These are phyloP conservation scores for Xyrauchen texanus DNA, from an alignment of 2,113 vertebrate species.

Conservation along the genomic window DNA sequence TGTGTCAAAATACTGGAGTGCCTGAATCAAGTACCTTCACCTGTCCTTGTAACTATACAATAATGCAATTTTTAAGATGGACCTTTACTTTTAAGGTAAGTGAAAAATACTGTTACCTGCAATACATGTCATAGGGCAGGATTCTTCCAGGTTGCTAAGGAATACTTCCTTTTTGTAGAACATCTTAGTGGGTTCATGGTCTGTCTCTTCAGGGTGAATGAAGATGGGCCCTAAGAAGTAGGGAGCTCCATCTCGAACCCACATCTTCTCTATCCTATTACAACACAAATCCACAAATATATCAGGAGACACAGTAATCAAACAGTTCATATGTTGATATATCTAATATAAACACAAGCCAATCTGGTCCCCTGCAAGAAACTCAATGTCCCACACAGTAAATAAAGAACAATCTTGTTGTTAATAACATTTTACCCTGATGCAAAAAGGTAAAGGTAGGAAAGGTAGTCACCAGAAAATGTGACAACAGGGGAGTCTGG, in stretches of 20 bases:
- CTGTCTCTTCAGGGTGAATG: constrained; percentile 96
- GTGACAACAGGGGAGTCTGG: too few species aligned
- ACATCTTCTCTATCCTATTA: constrained; percentile 89
- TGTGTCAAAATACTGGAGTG: neutral
- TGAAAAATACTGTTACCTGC: constrained; percentile 76
- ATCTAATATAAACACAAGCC: neutral
- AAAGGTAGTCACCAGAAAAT: too few species aligned
- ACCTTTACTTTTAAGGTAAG: neutral
- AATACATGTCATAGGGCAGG: constrained; percentile 95
- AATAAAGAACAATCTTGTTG: too few species aligned
- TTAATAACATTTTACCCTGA: too few species aligned
- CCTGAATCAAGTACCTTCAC: neutral
- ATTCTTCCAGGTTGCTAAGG: constrained; percentile 95
- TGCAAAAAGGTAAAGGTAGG: too few species aligned
- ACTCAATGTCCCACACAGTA: too few species aligned
- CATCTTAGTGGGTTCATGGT: constrained; percentile 99
- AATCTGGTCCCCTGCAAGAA: too few species aligned
- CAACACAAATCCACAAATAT: neutral
- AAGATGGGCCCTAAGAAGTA: constrained; percentile 99
- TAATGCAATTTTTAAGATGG: neutral
- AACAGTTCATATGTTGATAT: neutral
- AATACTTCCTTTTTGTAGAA: constrained; percentile 99
- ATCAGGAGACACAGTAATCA: neutral
- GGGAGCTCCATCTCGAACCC: constrained; percentile 93
- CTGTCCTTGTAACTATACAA: neutral